These are phyloP conservation scores for Chelon labrosus DNA, from an alignment of 2,797 vertebrate species.

Conservation along the genomic window DNA sequence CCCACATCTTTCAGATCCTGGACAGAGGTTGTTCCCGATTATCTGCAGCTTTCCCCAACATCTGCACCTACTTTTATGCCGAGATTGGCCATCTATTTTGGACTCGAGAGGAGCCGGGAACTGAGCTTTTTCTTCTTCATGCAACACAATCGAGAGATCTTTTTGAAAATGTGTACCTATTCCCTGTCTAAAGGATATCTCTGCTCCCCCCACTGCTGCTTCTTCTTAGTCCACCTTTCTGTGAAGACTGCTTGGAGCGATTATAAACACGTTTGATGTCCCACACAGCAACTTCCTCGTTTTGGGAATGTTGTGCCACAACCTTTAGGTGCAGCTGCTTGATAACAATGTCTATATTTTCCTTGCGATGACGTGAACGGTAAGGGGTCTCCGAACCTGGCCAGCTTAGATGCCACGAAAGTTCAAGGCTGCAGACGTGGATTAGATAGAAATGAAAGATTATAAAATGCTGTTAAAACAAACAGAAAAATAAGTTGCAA, in stretches of 20 bases:
- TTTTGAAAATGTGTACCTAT: background rate
- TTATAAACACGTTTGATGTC: background rate
- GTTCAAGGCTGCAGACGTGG: background rate
- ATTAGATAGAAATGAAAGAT: background rate
- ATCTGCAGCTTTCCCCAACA: constrained; percentile 10
- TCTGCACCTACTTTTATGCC: background rate
- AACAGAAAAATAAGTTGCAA: no score
- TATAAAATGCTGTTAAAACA: background rate
- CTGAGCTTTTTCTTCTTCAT: background rate
- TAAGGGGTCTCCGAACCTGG: background rate
- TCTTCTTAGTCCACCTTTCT: background rate
- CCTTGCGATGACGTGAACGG: background rate
- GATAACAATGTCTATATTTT: background rate
- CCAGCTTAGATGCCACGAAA: background rate
- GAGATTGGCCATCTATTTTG: background rate
- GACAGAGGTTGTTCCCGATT: background rate
- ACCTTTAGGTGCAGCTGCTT: background rate
- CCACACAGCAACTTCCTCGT: background rate
- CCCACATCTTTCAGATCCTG: background rate
- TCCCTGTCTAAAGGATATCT: background rate
- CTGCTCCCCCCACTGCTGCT: background rate
- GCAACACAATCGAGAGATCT: background rate
- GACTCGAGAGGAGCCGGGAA: background rate
- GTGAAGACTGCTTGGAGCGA: background rate
- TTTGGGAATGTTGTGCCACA: background rate